Evolutionary conservation across 2,797 vertebrate genomes (phyloP), one percentile per base, ranked within the genome.

Genomic region (Choloepus didactylus): DNA sequence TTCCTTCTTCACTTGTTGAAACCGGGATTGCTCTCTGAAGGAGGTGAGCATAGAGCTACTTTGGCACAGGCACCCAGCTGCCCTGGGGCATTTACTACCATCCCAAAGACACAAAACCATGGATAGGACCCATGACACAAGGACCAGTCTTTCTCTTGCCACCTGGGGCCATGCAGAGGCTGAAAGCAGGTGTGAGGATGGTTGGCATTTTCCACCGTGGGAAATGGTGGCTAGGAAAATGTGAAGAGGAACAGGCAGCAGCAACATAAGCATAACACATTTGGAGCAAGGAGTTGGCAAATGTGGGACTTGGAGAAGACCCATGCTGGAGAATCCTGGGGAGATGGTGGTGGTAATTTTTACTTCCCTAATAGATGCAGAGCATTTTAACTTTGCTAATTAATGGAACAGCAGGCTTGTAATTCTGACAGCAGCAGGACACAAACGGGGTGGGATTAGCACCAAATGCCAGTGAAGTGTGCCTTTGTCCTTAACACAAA

Each of bases 321-420:
- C 54, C 62, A 35, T 0, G 0, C 84, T 94, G 93, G 82, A 91
- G 88, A 97, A 94, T 94, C 95, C 96, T 94, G 96, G 96, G 94
- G 92, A 94, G 94, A 88, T 76, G 73, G 93, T n/a, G 27, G 91
- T 96, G 89, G 91, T 96, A 95, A 97, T 98, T 98, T 98, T 97
- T 96, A 95, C 97, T 97, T 97, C 95, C 94, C 59, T 89, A 97
- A 97, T 97, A 96, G 96, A 98, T 96, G 97, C 86, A 86, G 91
- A 96, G 90, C 89, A 94, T 97, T 97, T 96, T 16, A 8, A 92
- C 93, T 96, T 97, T 94, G 94, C 98, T 97, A 98, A 98, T 98
- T 98, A 98, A 95, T 59, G 25, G 95, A 98, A 95, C 98, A 98
- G 98, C 94, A 96, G 97, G 97, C 84, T 97, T 97, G 79, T 95